phyloP scores from a whole-genome alignment of 2,113 vertebrate genomes.

The Tetrax tetrax region DNA sequence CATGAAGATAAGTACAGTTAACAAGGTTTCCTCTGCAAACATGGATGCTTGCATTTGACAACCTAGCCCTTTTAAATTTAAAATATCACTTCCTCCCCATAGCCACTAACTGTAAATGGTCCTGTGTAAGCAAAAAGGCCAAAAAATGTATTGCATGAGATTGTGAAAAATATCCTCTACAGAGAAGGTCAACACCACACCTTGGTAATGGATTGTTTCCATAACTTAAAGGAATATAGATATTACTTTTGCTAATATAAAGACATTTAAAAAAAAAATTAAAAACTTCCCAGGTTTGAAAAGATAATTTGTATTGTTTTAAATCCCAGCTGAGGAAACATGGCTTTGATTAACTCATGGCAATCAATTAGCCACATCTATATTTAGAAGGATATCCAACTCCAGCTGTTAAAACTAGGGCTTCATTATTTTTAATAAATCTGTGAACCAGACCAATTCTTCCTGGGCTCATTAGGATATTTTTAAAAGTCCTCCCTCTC shows the following conservation, averaged over 20 bases:
- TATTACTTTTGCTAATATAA: background rate
- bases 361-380: constrained; percentile 49
- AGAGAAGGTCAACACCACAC: background rate
- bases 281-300: background rate
- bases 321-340: constrained; percentile 45
- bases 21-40: background rate
- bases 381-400: constrained; percentile 44
- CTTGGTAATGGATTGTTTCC: constrained; percentile 8
- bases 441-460: background rate
- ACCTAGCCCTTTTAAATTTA: constrained; percentile 5
- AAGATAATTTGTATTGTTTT: constrained; percentile 42
- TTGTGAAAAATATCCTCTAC: background rate
- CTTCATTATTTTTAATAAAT: constrained; percentile 50
- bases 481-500: background rate
- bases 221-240: background rate
- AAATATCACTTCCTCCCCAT: background rate
- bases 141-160: background rate
- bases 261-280: background rate
- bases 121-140: background rate
- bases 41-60: background rate
- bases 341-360: constrained; percentile 12
- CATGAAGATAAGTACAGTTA: background rate
- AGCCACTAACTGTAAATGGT: background rate
- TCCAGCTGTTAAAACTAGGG: constrained; percentile 35
- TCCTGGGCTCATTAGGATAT: background rate